A percentile compares a stretch with the other conserved stretches of the same genome.
These are phyloP conservation scores for Xenus cinereus DNA, from an alignment of 2,113 vertebrate species.

Conservation along the genomic window DNA sequence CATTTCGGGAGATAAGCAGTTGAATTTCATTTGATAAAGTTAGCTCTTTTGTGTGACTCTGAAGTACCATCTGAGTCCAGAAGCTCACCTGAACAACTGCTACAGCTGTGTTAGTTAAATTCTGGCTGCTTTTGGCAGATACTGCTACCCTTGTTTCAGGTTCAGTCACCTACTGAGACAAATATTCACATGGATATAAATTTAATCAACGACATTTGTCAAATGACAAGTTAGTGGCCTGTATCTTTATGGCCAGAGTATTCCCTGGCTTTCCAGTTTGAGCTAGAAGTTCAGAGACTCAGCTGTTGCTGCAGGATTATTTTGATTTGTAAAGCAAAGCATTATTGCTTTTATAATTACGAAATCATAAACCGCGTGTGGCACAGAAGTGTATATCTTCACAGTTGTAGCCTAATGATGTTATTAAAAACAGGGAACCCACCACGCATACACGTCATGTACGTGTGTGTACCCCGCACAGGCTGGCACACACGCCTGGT, in stretches of 20 bases:
- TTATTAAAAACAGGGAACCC: background rate
- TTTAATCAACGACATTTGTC: background rate
- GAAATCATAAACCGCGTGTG: background rate
- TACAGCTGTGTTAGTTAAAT: background rate
- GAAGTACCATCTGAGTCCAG: background rate
- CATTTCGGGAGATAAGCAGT: background rate
- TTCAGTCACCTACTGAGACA: background rate
- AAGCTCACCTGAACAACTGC: background rate
- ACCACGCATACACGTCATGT: rapidly evolving
- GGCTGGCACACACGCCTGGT: background rate
- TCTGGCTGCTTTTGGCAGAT: background rate
- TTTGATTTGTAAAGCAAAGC: background rate
- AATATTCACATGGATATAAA: background rate
- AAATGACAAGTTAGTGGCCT: background rate
- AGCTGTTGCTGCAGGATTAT: background rate
- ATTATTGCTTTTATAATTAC: background rate
- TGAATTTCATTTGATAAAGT: background rate
- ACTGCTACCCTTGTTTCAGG: background rate
- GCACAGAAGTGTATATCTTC: background rate
- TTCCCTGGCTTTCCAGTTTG: background rate
- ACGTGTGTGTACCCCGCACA: background rate
- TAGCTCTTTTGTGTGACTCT: background rate
- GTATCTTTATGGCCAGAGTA: background rate
- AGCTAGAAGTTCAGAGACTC: background rate
- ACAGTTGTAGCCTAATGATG: rapidly evolving